Conservation (phyloP, 2,113 vertebrate species). For the Leptodactylus fuscus region DNA sequence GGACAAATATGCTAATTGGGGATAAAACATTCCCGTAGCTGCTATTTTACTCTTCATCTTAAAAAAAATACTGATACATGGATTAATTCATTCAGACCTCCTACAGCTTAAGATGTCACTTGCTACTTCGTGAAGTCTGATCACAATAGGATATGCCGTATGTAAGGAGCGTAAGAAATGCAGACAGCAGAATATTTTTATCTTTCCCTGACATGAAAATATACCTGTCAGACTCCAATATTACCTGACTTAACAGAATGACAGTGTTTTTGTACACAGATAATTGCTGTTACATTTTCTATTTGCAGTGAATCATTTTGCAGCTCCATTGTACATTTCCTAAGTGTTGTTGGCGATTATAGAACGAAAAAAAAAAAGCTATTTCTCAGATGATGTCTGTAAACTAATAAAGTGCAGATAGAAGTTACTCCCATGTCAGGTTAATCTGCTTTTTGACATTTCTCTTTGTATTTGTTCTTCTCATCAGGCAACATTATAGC, state of each 20-base stretch:
- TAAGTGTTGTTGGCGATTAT: conserved; percentile 10
- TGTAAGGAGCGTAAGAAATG: not conserved
- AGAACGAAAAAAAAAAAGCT: not conserved
- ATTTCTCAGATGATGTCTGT: not conserved
- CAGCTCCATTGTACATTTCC: not conserved
- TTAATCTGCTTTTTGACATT: not conserved
- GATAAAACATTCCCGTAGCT: not conserved
- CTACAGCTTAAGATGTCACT: conserved; percentile 17
- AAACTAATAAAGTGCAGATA: not conserved
- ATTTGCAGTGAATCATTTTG: conserved; percentile 6
- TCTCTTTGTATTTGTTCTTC: not conserved
- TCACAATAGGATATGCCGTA: not conserved
- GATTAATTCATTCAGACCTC: conserved; percentile 31
- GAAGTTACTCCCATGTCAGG: not conserved
- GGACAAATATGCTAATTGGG: conserved; percentile 41
- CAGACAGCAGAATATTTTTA: not conserved
- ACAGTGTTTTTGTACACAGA: conserved; percentile 36
- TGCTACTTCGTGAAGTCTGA: not conserved
- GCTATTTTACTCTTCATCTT: conserved; percentile 24
- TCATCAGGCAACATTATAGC: not conserved
- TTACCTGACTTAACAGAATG: conserved; percentile 31
- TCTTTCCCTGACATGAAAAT: conserved; percentile 13
- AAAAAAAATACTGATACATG: conserved; percentile 13
- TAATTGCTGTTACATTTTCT: conserved; percentile 51
- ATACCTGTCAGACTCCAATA: conserved; percentile 27